A percentile compares a stretch with the other conserved stretches of the same genome.
phyloP scores from a whole-genome alignment of 2,113 vertebrate species.

The Thalassoma bifasciatum region DNA sequence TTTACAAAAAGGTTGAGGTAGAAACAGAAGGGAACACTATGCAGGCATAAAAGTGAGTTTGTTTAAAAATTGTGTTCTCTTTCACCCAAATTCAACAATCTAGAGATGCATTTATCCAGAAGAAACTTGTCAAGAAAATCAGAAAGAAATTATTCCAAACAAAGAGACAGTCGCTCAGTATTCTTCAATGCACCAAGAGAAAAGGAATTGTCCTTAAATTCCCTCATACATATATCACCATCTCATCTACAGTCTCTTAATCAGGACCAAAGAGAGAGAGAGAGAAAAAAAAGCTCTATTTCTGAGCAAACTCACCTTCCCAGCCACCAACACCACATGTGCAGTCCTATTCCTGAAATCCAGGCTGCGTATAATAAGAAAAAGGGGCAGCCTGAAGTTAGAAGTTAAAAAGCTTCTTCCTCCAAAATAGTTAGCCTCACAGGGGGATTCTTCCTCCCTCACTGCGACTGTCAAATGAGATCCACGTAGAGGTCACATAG shows the following conservation, averaged over 20 bases:
- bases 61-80: background rate
- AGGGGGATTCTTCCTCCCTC: constrained; percentile 59
- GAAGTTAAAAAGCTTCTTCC: constrained; percentile 55
- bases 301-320: constrained; percentile 67
- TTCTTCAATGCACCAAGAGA: constrained; percentile 71
- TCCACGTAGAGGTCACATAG: constrained; percentile 65
- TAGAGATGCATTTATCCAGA: background rate
- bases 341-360: constrained; percentile 77
- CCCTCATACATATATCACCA: constrained; percentile 55
- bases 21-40: constrained; percentile 19
- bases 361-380: constrained; percentile 75
- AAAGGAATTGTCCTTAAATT: constrained; percentile 66
- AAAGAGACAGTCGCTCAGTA: constrained; percentile 21
- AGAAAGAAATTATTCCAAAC: background rate
- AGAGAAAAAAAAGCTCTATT: constrained; percentile 68
- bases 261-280: constrained; percentile 50
- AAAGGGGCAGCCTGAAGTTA: constrained; percentile 71
- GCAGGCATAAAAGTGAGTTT: constrained; percentile 3
- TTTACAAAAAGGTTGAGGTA: constrained; percentile 51
- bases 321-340: constrained; percentile 67
- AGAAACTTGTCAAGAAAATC: background rate
- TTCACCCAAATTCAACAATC: constrained; percentile 16
- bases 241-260: constrained; percentile 55
- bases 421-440: constrained; percentile 66
- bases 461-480: constrained; percentile 72